Base-by-base conservation (phyloP, 2,888 invertebrate genomes). In the Halictus ligatus region DNA sequence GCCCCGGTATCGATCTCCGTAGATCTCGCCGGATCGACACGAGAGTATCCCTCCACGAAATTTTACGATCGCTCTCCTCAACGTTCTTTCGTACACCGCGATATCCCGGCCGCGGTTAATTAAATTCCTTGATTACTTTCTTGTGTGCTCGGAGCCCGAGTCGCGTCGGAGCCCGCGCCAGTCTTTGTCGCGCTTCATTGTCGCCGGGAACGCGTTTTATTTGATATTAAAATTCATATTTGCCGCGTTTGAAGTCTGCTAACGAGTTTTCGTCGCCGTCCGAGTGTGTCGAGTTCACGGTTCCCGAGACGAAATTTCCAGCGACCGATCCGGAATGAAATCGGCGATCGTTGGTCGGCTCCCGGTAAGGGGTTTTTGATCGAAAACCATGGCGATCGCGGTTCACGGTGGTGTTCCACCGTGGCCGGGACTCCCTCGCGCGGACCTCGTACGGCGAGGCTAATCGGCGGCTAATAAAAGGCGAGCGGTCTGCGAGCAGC, bases 401-500 rank as follows among this genome's bases (percentile, higher is more conserved):
- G 83, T 75, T 29, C 64, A 76, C 76, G 79, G 76, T 50, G 86
- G 75, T 78, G 75, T 78, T 87, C 69, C 69, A 43, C 71, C 72
- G 60, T 50, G 71, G 78, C 50, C 35, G 69, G 80, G 76, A 67
- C 67, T 81, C 72, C 80, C 73, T 78, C 75, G 81, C 83, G 78
- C 67, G 79, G 89, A 85, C 81, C 84, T 86, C 81, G 86, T 81
- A 81, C 85, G 80, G 92, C 92, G 90, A 88, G 91, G 90, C 92
- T 92, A 92, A 92, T 92, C 92, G 89, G 77, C 85, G 85, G 54
- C 87, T 85, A 90, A 91, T 91, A 89, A 91, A 91, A 91, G 90
- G 86, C 88, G 81, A 73, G 83, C 78, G 84, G 84, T 78, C 84
- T 80, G 81, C 75, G 83, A 81, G 82, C 82, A 78, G 82, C 69